Percentiles rank a stretch among this genome's conserved stretches.
Conservation (phyloP, 2,113 vertebrate genomes). For the Mastomys coucha region DNA sequence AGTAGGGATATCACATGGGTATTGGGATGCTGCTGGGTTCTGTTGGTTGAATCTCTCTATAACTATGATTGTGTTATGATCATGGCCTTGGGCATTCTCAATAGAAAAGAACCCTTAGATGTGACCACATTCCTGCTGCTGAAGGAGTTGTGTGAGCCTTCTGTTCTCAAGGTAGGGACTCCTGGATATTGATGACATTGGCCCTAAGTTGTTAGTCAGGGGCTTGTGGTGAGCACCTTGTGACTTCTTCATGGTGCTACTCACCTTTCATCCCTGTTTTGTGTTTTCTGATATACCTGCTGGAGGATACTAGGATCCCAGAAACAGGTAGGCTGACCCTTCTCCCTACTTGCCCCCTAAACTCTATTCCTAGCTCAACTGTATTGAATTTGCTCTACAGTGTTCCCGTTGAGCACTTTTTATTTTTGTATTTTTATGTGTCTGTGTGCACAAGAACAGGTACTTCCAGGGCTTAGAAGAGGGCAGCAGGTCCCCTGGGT, state of each 20-base stretch:
- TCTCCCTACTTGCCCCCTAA: accelerated
- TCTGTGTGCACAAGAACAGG: background rate
- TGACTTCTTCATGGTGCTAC: background rate
- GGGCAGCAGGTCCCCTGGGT: background rate
- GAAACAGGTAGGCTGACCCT: background rate
- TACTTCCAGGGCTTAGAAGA: background rate
- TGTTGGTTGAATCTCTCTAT: background rate
- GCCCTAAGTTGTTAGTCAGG: background rate
- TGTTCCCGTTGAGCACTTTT: background rate
- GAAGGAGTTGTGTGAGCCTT: background rate
- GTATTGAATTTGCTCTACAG: background rate
- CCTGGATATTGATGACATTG: background rate
- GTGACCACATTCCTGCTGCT: background rate
- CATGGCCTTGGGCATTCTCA: background rate
- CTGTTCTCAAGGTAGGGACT: background rate
- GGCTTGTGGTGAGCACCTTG: accelerated
- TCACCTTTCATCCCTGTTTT: background rate
- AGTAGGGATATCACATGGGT: accelerated
- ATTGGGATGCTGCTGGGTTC: background rate
- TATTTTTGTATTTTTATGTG: background rate
- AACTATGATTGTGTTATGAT: background rate
- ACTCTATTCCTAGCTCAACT: background rate
- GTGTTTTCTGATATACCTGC: too few relatives aligned
- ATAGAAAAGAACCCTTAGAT: background rate
- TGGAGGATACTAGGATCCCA: background rate